Percentiles rank a stretch among this genome's conserved stretches.
Evolutionary conservation across 2,113 vertebrate genomes (phyloP).

Genomic region (Garra rufa): DNA sequence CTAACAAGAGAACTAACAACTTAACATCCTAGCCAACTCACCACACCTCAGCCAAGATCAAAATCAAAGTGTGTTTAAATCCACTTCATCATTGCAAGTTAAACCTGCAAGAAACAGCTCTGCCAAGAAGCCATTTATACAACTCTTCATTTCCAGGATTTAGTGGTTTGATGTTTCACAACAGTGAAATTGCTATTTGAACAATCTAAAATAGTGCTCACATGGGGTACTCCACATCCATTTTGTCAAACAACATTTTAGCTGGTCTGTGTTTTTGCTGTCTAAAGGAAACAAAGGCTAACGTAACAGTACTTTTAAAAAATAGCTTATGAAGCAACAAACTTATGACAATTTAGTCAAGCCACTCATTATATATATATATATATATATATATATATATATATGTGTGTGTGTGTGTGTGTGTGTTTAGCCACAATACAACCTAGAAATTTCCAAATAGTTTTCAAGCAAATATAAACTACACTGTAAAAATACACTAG

Average conservation of each 20-base stretch:
- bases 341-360: not conserved
- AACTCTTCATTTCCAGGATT: conserved; percentile 2
- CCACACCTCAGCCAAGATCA: conserved; percentile 2
- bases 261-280: not conserved
- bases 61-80: conserved; percentile 40
- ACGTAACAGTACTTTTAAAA: not conserved
- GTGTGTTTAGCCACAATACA: too few species aligned
- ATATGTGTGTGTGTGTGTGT: too few species aligned
- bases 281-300: not conserved
- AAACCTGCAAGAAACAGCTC: not conserved
- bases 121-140: conserved; percentile 19
- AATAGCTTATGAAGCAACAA: not conserved
- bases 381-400: too few species aligned
- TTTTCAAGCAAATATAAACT: too few species aligned
- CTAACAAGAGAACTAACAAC: conserved; percentile 21
- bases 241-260: not conserved
- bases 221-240: not conserved
- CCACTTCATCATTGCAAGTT: conserved; percentile 32
- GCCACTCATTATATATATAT: not conserved
- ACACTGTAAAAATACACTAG: too few species aligned
- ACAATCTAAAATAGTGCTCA: not conserved
- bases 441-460: too few species aligned
- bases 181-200: not conserved
- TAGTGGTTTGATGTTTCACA: conserved; percentile 24
- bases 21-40: conserved; percentile 35